These are phyloP conservation scores for Allolobophora icterica DNA, from an alignment of 2,888 invertebrate species.

Conservation along the genomic window DNA sequence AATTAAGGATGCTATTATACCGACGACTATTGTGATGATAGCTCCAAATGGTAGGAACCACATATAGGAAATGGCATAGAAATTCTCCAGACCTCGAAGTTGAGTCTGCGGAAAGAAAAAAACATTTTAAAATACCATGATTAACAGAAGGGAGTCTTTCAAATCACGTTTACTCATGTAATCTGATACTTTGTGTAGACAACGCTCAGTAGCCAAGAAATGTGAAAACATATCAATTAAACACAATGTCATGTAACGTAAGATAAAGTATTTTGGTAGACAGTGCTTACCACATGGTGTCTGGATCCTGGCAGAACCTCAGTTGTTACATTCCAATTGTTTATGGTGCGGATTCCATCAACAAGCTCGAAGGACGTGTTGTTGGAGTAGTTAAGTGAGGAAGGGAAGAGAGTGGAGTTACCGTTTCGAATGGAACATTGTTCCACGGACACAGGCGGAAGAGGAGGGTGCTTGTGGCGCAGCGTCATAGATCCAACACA, in stretches of 20 bases:
- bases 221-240: no score
- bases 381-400: no score
- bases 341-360: no score
- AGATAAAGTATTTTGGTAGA: background rate
- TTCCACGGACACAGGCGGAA: background rate
- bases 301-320: background rate
- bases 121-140: no score
- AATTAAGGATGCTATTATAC: background rate
- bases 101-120: no score
- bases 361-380: no score
- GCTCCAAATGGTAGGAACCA: background rate
- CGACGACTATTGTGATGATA: background rate
- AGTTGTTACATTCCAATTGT: no score
- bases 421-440: background rate
- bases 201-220: no score
- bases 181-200: no score
- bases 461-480: background rate
- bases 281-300: background rate
- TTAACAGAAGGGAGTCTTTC: no score
- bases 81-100: background rate
- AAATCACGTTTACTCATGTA: no score
- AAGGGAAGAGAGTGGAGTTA: background rate
- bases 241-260: no score
- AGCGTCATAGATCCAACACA: constrained; percentile 3
- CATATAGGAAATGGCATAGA: background rate